A percentile compares a stretch with the other conserved stretches of the same genome.
Evolutionary conservation across 2,797 vertebrate genomes (phyloP).

Genomic region (Catostomus latipinnis): DNA sequence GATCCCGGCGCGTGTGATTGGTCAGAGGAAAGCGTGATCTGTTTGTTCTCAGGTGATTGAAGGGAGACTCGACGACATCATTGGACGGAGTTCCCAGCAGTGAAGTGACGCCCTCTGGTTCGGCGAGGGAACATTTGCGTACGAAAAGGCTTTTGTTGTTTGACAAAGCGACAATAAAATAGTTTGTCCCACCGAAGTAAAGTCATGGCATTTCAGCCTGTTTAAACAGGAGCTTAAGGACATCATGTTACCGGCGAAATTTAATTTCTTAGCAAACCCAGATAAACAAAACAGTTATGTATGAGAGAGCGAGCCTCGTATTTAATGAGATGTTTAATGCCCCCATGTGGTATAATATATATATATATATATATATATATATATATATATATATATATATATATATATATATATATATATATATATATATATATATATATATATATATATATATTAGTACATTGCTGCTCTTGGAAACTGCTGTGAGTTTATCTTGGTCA

Average conservation of each 20-base stretch:
- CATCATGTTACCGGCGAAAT: background rate
- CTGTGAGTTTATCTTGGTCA: background rate
- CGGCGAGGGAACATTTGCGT: background rate
- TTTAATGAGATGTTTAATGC: background rate
- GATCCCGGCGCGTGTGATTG: constrained; percentile 70
- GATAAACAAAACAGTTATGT: background rate
- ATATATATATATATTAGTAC: too few species aligned
- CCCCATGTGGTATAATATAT: constrained; percentile 1
- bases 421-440: too few species aligned
- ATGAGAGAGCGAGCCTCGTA: background rate
- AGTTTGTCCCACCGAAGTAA: background rate
- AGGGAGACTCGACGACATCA: constrained; percentile 47
- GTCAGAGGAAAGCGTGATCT: constrained; percentile 59
- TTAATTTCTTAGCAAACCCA: background rate
- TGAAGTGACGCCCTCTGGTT: constrained; percentile 54
- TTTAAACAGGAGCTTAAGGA: background rate
- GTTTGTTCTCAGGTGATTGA: constrained; percentile 59
- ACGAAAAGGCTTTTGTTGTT: background rate
- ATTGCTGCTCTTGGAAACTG: background rate
- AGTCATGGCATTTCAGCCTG: background rate
- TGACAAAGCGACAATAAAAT: background rate
- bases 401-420: too few species aligned
- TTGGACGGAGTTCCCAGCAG: constrained; percentile 61
- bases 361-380: too few species aligned
- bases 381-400: too few species aligned